A percentile compares a stretch with the other conserved stretches of the same genome.
phyloP scores from a whole-genome alignment of 2,888 invertebrate species.

The Lordiphosa fenestrarum region DNA sequence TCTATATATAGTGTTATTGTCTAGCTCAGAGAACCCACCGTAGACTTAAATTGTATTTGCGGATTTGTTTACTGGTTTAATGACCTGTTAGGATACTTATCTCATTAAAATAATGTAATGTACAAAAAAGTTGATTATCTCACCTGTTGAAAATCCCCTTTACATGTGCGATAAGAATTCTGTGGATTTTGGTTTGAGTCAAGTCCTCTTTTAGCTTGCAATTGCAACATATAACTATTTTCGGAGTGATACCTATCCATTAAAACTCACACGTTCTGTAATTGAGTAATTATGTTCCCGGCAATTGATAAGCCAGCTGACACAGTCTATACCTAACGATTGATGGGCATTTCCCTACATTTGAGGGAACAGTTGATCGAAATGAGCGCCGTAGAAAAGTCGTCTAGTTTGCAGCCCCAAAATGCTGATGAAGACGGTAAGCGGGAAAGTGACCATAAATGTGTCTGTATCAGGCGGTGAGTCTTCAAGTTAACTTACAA shows the following conservation, averaged over 20 bases:
- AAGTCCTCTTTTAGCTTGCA: neutral
- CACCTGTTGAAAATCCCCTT: too few relatives aligned
- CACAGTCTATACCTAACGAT: too few relatives aligned
- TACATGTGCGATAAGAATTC: too few relatives aligned
- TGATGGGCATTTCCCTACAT: neutral
- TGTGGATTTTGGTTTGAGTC: neutral
- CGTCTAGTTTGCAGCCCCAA: neutral
- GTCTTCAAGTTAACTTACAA: neutral
- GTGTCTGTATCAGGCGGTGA: constrained; percentile 38
- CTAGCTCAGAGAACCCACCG: too few relatives aligned
- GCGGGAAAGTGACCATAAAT: constrained; percentile 2
- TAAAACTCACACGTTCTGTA: neutral
- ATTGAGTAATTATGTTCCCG: constrained; percentile 7
- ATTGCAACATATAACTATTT: neutral
- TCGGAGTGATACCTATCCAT: neutral
- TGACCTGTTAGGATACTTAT: too few relatives aligned
- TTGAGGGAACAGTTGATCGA: constrained; percentile 2
- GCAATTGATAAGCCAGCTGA: constrained; percentile 2
- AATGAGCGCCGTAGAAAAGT: constrained; percentile 3
- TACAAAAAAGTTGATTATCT: too few relatives aligned
- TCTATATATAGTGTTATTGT: too few relatives aligned
- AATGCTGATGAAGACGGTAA: neutral
- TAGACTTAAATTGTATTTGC: too few relatives aligned
- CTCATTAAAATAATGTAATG: too few relatives aligned
- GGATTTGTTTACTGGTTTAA: too few relatives aligned